Base-by-base conservation (phyloP, 2,888 invertebrate species). In the Stenolophus ochropezus region DNA sequence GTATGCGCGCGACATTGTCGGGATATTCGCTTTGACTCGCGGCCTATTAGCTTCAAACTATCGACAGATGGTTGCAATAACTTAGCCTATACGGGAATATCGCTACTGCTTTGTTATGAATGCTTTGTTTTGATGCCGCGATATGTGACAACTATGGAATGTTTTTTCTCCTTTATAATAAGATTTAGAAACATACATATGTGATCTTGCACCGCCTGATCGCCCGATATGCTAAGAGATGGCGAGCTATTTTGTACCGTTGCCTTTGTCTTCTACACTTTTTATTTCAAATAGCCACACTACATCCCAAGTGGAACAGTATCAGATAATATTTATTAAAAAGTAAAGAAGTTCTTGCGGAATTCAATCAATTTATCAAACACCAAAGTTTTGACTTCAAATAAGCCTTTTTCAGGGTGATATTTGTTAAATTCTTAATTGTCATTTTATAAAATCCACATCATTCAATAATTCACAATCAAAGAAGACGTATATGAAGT, bases 21-120 rank as follows among this genome's bases (percentile, higher is more conserved):
- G 27, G 25, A 75, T 75, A 4, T 51, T 53, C 16, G 75, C 73
- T 73, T 73, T 73, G 65, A 47, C 11, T 21, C n/a, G 49, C 75
- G 75, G 75, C 53, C 75, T 53, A 75, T 75, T 75, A 75, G 56
- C 27, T 27, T 49, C n/a, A 75, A 75, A 53, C 51, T 47, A 73
- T 49, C 51, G 69, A 47, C 69, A 69, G 69, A 69, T 69, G 69
- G 18, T 18, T 73, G 73, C 73, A 73, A 73, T 49, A 47, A 49
- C 47, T 73, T 73, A 18, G 73, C 73, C 73, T 20, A 49, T 49
- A 73, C 4, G 0, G 21, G 49, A 73, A 49, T 73, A 49, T 75
- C 53, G 49, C 8, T 25, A 23, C 49, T 49, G 65, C 21, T 73
- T 73, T 73, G 53, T 53, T 53, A 75, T 75, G 75, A 75, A 73